Evolutionary conservation across 2,888 invertebrate species (phyloP).

Genomic region (Pammene aurita): DNA sequence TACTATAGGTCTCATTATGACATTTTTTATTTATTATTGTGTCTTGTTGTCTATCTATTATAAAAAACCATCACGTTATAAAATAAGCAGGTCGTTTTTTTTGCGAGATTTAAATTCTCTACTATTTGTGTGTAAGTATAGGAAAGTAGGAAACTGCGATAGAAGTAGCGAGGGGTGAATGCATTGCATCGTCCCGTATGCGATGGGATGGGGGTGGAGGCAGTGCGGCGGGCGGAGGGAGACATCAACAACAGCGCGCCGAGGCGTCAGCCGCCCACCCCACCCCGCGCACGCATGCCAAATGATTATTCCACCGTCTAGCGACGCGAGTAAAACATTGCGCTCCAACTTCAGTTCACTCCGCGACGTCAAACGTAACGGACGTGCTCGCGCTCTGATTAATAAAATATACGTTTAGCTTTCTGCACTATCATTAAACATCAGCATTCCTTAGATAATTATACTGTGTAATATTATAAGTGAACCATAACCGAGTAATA

Average conservation of each 20-base stretch:
- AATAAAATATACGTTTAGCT: constrained; percentile 57
- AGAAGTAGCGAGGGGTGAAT: constrained; percentile 44
- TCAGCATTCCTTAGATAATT: constrained; percentile 63
- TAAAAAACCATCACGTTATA: no score
- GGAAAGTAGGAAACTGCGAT: constrained; percentile 20
- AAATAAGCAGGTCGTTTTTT: no score
- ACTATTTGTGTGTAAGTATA: not conserved
- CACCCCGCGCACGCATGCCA: constrained; percentile 55
- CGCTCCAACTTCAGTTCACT: constrained; percentile 65
- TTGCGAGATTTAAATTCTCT: not conserved
- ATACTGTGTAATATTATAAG: constrained; percentile 48
- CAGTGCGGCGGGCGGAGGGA: constrained; percentile 42
- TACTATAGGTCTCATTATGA: no score
- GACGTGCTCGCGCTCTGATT: constrained; percentile 60
- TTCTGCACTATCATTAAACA: constrained; percentile 57
- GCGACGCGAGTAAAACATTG: constrained; percentile 63
- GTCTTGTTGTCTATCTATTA: no score
- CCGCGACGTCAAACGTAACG: constrained; percentile 66
- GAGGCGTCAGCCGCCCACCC: constrained; percentile 45
- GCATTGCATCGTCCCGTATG: constrained; percentile 51
- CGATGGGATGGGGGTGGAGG: constrained; percentile 50
- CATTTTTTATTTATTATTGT: no score
- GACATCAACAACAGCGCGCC: constrained; percentile 49
- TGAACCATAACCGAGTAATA: constrained; percentile 47
- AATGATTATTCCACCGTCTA: constrained; percentile 62